Evolutionary conservation across 2,113 vertebrate genomes (phyloP), one percentile per base, ranked within the genome.

Genomic region (Abramis brama): DNA sequence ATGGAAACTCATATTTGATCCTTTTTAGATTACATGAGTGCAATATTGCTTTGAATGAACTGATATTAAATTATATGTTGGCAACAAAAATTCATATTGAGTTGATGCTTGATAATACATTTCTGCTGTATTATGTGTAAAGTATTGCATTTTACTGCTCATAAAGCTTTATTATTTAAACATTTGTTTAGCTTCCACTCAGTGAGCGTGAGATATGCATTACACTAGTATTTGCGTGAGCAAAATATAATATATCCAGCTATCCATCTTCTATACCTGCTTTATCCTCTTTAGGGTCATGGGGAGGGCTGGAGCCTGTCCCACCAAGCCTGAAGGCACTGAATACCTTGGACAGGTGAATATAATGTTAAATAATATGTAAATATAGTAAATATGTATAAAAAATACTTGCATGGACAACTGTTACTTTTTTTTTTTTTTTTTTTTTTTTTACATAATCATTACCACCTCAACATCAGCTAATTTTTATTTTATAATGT

Each of bases 41-140:
- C 21, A 60, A 60, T 60, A 62, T 79, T 79, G 55, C 57, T 62
- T 60, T 79, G 77, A 62, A 79, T 66, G 5, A 81, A 64, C 15
- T 21, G 23, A 50, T 60, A 39, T 79, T 43, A 25, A 62, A 45
- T 81, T 21, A 81, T 50, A 81, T 50, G 36, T 21, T 66, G 79
- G 25, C n/a, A 50, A 19, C 57, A 36, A 79, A 59, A 79, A 25
- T 19, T 39, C 21, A 62, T 62, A 79, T 43, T 17, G 57, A 62
- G 77, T 3, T 23, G 27, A 79, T 79, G 33, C 21, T 36, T 36
- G 27, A 36, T 57, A 10, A 60, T 79, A 36, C 30, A 13, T 47
- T 27, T 19, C n/a, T 47, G 59, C 60, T 66, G 39, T 47, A 39
- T 25, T 45, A 47, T 80, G 15, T 2, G 8, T 66, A 30, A 62